phyloP scores from a whole-genome alignment of 92 coral and sea anemone genomes.

The Pocillopora meandrina region DNA sequence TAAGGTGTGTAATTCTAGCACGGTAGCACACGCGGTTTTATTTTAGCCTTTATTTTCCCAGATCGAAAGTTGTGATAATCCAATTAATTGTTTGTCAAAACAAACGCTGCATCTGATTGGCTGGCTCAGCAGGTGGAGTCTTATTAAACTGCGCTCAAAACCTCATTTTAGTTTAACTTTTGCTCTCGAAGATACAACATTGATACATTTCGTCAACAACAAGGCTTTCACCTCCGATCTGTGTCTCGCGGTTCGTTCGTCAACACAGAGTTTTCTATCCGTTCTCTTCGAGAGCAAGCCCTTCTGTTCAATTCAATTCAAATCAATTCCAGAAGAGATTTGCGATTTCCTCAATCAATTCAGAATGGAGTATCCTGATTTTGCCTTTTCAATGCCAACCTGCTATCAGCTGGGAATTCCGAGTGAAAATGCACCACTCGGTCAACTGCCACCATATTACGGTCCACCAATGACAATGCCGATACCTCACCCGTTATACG shows the following conservation, averaged over 20 bases:
- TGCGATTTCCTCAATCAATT: conserved; percentile 31
- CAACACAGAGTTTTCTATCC: not conserved
- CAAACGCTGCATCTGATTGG: conserved; percentile 86
- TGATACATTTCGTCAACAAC: conserved; percentile 48
- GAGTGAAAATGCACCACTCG: conserved; percentile 79
- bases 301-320: not conserved
- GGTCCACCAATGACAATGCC: conserved; percentile 98
- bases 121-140: conserved; percentile 88
- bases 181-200: conserved; percentile 39
- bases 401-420: conserved; percentile 99
- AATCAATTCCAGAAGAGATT: conserved; percentile 3
- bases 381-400: conserved; percentile 98
- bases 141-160: conserved; percentile 87
- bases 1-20: conserved; percentile 52
- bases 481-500: conserved; percentile 97
- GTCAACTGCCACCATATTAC: conserved; percentile 81
- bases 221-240: not conserved
- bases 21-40: conserved; percentile 77
- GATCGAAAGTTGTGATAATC: conserved; percentile 96
- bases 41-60: conserved; percentile 62
- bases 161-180: conserved; percentile 69
- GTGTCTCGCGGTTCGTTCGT: conserved; percentile 6
- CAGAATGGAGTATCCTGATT: conserved; percentile 82
- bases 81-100: conserved; percentile 96
- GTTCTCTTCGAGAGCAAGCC: not conserved